phyloP scores from a whole-genome alignment of 2,113 vertebrate genomes.

The Rallus limicola region DNA sequence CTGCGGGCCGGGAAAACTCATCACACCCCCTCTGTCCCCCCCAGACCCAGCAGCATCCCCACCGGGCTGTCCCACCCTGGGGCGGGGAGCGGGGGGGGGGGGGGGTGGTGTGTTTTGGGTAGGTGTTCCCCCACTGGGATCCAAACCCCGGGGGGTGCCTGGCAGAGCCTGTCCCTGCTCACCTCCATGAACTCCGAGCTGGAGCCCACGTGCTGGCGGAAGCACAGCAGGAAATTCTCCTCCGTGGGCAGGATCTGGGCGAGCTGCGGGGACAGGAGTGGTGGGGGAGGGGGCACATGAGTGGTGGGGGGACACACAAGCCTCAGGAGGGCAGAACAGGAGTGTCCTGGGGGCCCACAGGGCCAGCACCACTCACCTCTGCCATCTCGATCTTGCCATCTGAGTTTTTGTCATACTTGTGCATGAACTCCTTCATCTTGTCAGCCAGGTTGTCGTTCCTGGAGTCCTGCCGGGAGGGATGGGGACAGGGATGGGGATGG shows the following conservation, averaged over 20 bases:
- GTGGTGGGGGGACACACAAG: too few species aligned
- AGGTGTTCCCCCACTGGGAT: neutral
- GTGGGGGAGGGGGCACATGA: too few species aligned
- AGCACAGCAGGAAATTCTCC: constrained; percentile 96
- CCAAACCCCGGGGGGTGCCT: too few species aligned
- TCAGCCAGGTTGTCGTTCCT: constrained; percentile 86
- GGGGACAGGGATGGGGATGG: too few species aligned
- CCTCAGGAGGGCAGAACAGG: too few species aligned
- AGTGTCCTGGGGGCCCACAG: neutral
- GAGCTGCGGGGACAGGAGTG: constrained; percentile 73
- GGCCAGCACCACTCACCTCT: constrained; percentile 80
- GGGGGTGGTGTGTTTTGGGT: neutral
- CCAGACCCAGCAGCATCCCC: neutral
- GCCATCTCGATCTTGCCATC: constrained; percentile 97
- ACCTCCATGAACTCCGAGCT: constrained; percentile 95
- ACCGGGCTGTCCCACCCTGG: too few species aligned
- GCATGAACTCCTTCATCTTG: constrained; percentile 98
- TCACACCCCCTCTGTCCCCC: neutral
- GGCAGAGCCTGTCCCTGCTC: constrained; percentile 14
- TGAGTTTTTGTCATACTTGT: constrained; percentile 94
- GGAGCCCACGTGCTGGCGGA: constrained; percentile 93
- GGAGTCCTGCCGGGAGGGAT: constrained; percentile 76
- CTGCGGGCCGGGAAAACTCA: neutral
- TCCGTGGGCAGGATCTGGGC: constrained; percentile 96
- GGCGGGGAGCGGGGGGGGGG: too few species aligned